Evolutionary conservation across 2,113 vertebrate genomes (phyloP).

Genomic region (Clarias batrachus): DNA sequence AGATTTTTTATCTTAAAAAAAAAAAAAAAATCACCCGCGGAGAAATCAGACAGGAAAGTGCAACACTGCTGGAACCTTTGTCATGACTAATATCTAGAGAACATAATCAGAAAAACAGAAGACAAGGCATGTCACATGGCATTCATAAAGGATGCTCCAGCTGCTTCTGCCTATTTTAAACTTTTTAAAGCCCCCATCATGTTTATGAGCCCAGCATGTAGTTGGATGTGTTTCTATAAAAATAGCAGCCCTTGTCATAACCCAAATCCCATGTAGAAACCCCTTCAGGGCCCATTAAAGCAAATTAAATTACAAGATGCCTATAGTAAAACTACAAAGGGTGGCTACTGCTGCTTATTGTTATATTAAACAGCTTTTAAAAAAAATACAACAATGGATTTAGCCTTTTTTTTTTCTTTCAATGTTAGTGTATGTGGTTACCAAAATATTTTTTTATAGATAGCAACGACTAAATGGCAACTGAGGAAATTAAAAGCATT

Average conservation of each 20-base stretch:
- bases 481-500: background rate
- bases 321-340: constrained; percentile 48
- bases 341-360: constrained; percentile 42
- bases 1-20: background rate
- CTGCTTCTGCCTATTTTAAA: constrained; percentile 31
- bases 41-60: background rate
- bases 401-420: background rate
- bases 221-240: constrained; percentile 1
- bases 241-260: constrained; percentile 36
- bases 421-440: background rate
- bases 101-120: background rate
- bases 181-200: constrained; percentile 3
- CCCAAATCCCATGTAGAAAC: constrained; percentile 26
- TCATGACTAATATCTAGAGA: background rate
- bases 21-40: background rate
- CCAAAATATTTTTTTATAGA: background rate
- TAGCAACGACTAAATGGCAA: background rate
- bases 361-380: constrained; percentile 54
- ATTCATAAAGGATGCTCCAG: constrained; percentile 21
- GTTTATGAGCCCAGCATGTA: constrained; percentile 33
- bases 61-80: background rate
- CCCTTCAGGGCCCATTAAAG: constrained; percentile 50
- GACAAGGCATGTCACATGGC: background rate
- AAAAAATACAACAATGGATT: background rate
- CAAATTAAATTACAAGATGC: constrained; percentile 44